Percentiles rank a stretch among this genome's conserved stretches.
phyloP scores from a whole-genome alignment of 1,140 invertebrate species.

The Bombus picipes region DNA sequence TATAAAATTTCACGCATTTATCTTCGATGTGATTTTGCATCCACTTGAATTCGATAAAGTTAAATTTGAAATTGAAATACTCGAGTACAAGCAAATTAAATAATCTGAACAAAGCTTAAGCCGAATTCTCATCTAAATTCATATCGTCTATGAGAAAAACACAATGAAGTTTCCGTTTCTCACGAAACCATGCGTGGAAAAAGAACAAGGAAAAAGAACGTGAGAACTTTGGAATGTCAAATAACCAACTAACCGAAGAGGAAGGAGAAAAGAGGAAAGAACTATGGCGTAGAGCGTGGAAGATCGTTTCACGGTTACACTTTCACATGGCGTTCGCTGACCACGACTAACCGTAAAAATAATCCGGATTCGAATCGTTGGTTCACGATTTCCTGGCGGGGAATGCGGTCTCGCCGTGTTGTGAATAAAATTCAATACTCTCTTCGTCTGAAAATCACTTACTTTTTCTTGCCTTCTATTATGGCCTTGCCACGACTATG shows the following conservation, averaged over 20 bases:
- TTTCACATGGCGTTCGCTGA: neutral
- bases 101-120: neutral
- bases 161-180: neutral
- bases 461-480: conserved; percentile 2
- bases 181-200: neutral
- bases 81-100: too few relatives aligned
- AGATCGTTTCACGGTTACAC: neutral
- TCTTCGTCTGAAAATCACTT: neutral
- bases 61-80: neutral
- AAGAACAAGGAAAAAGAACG: neutral
- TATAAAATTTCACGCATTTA: too few relatives aligned
- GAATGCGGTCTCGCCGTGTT: conserved; percentile 16
- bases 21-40: neutral
- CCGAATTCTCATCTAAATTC: neutral
- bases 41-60: neutral
- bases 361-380: neutral
- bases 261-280: neutral
- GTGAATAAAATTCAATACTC: conserved; percentile 24
- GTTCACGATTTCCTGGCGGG: neutral
- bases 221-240: neutral
- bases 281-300: neutral
- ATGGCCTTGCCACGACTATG: neutral
- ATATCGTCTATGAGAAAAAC: neutral
- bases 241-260: too few relatives aligned
- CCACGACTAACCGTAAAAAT: conserved; percentile 4